A percentile compares a stretch with the other conserved stretches of the same genome.
Evolutionary conservation across 2,888 invertebrate genomes (phyloP).

Genomic region (Sinodicranocentrus sp.): DNA sequence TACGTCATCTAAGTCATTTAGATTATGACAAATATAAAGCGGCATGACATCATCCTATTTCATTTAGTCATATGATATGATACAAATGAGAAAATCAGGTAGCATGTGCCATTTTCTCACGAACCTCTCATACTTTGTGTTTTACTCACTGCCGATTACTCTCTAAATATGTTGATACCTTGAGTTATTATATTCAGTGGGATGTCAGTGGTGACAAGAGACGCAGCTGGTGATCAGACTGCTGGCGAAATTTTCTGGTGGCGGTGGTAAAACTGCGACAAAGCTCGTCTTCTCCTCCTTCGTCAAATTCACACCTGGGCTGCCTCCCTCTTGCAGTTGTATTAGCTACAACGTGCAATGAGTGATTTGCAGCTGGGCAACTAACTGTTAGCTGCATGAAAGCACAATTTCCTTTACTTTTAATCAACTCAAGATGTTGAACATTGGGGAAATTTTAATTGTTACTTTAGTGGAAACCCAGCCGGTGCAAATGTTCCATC

Average conservation of each 20-base stretch:
- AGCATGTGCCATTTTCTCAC: no score
- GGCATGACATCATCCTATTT: no score
- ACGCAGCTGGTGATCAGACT: background rate
- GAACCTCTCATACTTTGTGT: no score
- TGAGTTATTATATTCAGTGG: no score
- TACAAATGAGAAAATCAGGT: no score
- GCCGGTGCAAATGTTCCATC: slow-evolving; percentile 50
- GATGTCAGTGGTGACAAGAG: slow-evolving; percentile 17
- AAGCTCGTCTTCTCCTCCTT: slow-evolving; percentile 3
- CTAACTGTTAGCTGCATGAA: slow-evolving; percentile 60
- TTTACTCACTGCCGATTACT: no score
- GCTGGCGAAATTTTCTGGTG: background rate
- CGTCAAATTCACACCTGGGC: slow-evolving; percentile 15
- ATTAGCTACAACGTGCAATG: slow-evolving; percentile 62
- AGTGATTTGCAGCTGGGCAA: slow-evolving; percentile 58
- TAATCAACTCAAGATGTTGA: background rate
- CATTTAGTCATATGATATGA: no score
- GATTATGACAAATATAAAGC: no score
- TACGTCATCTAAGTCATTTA: no score
- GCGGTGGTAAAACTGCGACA: background rate
- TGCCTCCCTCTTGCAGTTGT: slow-evolving; percentile 68
- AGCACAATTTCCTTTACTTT: slow-evolving; percentile 16
- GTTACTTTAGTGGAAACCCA: background rate
- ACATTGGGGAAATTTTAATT: background rate
- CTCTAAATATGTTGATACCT: no score